phyloP scores from a whole-genome alignment of 1,140 invertebrate species.

The Orchestia grillus region DNA sequence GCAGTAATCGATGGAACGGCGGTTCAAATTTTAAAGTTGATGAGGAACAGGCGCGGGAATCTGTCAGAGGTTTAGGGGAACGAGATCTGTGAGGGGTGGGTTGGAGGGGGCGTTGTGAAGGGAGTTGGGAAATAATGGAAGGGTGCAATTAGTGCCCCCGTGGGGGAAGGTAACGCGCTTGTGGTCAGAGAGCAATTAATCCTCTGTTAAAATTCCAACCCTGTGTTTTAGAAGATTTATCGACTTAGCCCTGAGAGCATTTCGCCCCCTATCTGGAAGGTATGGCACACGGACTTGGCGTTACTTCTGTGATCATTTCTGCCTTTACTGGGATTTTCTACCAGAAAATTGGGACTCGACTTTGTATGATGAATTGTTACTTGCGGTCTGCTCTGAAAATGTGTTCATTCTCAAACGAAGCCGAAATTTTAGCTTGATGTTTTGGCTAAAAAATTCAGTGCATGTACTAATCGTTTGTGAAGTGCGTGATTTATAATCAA shows the following conservation, averaged over 20 bases:
- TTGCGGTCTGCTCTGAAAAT: too few species aligned
- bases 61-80: conserved; percentile 29
- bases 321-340: not conserved
- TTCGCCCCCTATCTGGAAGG: not conserved
- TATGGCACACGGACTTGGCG: not conserved
- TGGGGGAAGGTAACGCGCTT: conserved; percentile 27
- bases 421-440: too few species aligned
- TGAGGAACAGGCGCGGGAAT: conserved; percentile 16
- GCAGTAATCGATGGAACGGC: conserved; percentile 40
- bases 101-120: not conserved
- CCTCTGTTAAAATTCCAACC: conserved; percentile 10
- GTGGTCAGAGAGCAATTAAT: conserved; percentile 35
- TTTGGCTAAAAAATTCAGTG: too few species aligned
- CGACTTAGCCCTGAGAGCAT: not conserved
- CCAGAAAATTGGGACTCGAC: not conserved
- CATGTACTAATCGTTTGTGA: too few species aligned
- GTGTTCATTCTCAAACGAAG: too few species aligned
- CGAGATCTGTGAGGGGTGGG: not conserved
- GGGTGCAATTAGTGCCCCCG: conserved; percentile 35
- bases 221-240: conserved; percentile 21
- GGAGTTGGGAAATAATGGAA: not conserved
- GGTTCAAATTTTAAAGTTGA: conserved; percentile 53
- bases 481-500: too few species aligned
- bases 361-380: too few species aligned
- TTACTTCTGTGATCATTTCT: not conserved